Evolutionary conservation across 2,888 invertebrate species (phyloP).

Genomic region (Escarpia spicata): DNA sequence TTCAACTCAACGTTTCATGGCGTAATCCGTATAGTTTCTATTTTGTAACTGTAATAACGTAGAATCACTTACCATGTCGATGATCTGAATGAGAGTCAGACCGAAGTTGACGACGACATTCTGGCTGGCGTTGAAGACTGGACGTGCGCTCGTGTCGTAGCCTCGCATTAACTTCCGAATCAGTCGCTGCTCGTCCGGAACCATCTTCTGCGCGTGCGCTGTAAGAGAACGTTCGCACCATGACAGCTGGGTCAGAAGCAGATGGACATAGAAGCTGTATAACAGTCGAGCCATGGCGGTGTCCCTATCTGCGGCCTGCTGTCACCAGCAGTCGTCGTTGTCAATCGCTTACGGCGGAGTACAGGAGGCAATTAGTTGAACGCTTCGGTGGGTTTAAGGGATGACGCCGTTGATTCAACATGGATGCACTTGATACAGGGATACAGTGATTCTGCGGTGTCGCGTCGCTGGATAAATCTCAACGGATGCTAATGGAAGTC

Average conservation of each 20-base stretch:
- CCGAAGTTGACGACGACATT: conserved; percentile 68
- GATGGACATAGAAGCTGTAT: background rate
- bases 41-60: background rate
- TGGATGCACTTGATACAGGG: background rate
- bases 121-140: conserved; percentile 67
- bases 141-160: conserved; percentile 69
- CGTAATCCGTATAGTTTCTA: background rate
- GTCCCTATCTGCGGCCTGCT: background rate
- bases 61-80: conserved; percentile 68
- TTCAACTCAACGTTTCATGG: too few species aligned
- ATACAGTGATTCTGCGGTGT: background rate
- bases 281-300: background rate
- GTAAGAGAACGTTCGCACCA: conserved; percentile 10
- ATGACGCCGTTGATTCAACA: background rate
- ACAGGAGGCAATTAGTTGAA: background rate
- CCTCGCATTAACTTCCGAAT: conserved; percentile 65
- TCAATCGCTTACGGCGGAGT: background rate
- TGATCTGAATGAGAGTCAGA: conserved; percentile 69
- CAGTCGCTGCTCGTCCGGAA: conserved; percentile 66
- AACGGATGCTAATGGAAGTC: background rate
- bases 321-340: background rate
- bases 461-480: background rate
- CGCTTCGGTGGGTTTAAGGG: background rate
- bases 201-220: conserved; percentile 23
- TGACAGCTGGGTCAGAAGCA: background rate